Evolutionary conservation across 37 sponge, comb jelly and placozoan genomes (phyloP).

Genomic region (Haliclona indistincta): DNA sequence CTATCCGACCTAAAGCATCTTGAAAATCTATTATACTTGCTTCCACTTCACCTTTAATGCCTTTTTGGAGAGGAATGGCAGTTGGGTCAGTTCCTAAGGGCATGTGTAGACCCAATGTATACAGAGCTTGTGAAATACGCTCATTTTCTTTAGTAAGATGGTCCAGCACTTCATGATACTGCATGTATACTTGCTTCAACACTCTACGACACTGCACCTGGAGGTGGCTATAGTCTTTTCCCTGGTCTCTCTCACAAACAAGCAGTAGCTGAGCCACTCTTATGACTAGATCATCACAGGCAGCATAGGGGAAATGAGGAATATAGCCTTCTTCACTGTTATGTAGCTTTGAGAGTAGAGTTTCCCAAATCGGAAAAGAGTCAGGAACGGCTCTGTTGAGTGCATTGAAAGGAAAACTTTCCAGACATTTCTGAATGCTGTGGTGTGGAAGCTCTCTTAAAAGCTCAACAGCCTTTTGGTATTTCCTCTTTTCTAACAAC

Average conservation of each 20-base stretch:
- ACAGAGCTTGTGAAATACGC: conserved; percentile 33
- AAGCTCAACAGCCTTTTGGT: conserved; percentile 34
- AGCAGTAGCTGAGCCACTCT: conserved; percentile 46
- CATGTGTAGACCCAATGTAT: conserved; percentile 52
- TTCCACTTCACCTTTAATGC: conserved; percentile 55
- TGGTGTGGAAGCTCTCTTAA: conserved; percentile 33
- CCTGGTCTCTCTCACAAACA: background rate
- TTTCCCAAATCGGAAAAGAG: conserved; percentile 72
- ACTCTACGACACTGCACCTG: conserved; percentile 37
- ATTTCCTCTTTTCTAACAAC: conserved; percentile 48
- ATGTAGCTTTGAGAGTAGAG: conserved; percentile 62
- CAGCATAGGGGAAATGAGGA: conserved; percentile 60
- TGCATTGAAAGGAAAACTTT: conserved; percentile 62
- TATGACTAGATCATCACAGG: conserved; percentile 66
- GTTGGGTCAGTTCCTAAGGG: conserved; percentile 41
- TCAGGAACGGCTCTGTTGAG: conserved; percentile 60
- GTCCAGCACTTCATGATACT: conserved; percentile 61
- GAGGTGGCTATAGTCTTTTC: background rate
- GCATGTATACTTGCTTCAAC: conserved; percentile 76
- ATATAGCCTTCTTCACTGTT: conserved; percentile 67
- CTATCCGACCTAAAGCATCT: conserved; percentile 37
- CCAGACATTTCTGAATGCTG: conserved; percentile 54
- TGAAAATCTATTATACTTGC: conserved; percentile 57
- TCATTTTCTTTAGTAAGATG: conserved; percentile 39
- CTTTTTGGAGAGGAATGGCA: conserved; percentile 35